These are phyloP conservation scores for Blastobasis lacticolella DNA, from an alignment of 2,888 invertebrate species.

Conservation along the genomic window DNA sequence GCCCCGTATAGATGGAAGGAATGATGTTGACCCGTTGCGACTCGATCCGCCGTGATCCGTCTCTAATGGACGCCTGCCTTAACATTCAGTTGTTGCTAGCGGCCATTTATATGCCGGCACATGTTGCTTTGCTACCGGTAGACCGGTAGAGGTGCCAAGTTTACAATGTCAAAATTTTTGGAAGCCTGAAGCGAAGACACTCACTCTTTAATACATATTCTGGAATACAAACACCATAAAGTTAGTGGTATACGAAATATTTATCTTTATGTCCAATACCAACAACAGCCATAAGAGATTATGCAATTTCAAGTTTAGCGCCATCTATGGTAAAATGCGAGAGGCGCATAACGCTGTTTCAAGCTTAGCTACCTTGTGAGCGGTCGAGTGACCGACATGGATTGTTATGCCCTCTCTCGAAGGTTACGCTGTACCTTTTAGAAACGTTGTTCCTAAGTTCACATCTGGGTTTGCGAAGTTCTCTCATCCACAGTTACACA, in stretches of 20 bases:
- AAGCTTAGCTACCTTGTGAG: not conserved
- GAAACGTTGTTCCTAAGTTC: not conserved
- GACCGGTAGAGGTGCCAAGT: no score
- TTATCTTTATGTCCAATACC: not conserved
- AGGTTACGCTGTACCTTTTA: not conserved
- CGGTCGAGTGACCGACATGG: not conserved
- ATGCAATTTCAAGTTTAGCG: not conserved
- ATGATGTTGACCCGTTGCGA: no score
- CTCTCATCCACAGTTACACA: no score
- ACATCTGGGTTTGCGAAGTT: no score
- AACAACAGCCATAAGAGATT: not conserved
- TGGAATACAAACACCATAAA: not conserved
- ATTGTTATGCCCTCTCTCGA: not conserved
- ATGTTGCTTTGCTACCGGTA: no score
- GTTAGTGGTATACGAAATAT: not conserved
- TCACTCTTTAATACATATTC: not conserved
- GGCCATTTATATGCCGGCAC: no score
- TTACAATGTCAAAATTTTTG: no score
- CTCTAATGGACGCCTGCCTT: no score
- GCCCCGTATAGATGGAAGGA: no score
- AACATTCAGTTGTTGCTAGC: no score
- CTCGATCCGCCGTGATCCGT: no score
- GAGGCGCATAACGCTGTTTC: not conserved
- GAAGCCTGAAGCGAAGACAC: not conserved
- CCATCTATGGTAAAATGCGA: constrained; percentile 1